Base-by-base conservation (phyloP, 2,113 vertebrate species). In the Carassius carassius region DNA sequence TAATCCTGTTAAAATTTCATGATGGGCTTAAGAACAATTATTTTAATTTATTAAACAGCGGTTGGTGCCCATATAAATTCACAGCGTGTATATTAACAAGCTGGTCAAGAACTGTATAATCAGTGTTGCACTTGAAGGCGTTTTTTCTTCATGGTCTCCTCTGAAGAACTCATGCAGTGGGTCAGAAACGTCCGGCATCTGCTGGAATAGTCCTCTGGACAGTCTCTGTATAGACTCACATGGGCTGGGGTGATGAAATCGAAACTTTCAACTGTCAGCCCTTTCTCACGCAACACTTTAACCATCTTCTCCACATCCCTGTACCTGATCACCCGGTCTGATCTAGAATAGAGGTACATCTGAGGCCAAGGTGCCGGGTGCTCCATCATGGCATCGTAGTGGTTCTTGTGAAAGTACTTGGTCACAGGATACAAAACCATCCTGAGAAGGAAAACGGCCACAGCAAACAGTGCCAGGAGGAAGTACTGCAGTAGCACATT, bases 311-410 rank as follows among this genome's bases (percentile, higher is more conserved):
- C 91, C 1, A 99, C 86, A 0, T 99, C 97, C 0, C 82, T 84
- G 89, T 95, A 93, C 47, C 84, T 78, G 88, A 99, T 96, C 84
- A 99, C 91, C 32, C 86, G 86, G 35, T 99, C 98, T 0, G 94
- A 95, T 81, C 88, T 90, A 13, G 98, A 99, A 82, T 97, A 99
- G 25, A 99, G 94, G 91, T 95, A 97, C 81, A 98, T 94, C 90
- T 99, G 97, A 0, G 98, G 98, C 98, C 98, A 99, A 84, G 91
- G 75, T 0, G 96, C 96, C 0, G 96, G 95, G 0, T 91, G 86
- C 0, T 93, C 90, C 90, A 92, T 92, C 87, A 98, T 93, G 3
- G 93, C 95, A 0, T 98, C 96, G 0, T 97, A 99, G 76, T 97
- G 97, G 92, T 93, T 96, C 90, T 95, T 93, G 62, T 98, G 96